Conservation (phyloP, 1,140 invertebrate species). For the Scaptodrosophila lebanonensis region DNA sequence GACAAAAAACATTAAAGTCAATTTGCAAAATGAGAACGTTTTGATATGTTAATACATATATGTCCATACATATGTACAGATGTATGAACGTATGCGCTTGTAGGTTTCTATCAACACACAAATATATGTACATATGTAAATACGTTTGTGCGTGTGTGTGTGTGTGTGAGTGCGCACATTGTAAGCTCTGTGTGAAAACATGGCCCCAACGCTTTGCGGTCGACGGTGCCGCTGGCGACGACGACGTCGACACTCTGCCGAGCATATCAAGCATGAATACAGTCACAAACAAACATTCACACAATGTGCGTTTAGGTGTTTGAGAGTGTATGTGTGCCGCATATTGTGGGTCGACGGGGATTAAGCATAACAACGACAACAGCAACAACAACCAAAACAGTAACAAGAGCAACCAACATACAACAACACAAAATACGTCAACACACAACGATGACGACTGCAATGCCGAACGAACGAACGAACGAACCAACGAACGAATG, state of each 20-base stretch:
- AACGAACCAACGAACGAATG: conserved; percentile 34
- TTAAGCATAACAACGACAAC: conserved; percentile 60
- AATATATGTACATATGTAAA: conserved; percentile 21
- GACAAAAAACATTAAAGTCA: conserved; percentile 64
- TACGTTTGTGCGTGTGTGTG: conserved; percentile 7
- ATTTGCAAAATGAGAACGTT: conserved; percentile 71
- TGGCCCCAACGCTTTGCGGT: conserved; percentile 70
- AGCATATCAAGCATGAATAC: conserved; percentile 52
- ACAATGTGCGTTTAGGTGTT: conserved; percentile 21
- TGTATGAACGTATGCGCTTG: too few species aligned
- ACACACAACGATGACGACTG: conserved; percentile 58
- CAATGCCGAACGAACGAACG: conserved; percentile 34
- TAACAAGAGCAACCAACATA: conserved; percentile 21
- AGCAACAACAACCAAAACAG: conserved; percentile 12
- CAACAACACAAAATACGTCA: conserved; percentile 38
- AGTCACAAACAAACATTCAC: conserved; percentile 36
- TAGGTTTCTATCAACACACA: neutral
- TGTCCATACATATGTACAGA: conserved; percentile 28
- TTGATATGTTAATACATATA: conserved; percentile 68
- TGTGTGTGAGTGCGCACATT: conserved; percentile 32
- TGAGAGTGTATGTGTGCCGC: conserved; percentile 32
- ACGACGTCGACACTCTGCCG: neutral
- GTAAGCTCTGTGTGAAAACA: conserved; percentile 75
- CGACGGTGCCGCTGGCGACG: conserved; percentile 38
- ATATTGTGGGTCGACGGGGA: conserved; percentile 50